phyloP scores from a whole-genome alignment of 1,140 invertebrate genomes.

The Drosophila yakuba region DNA sequence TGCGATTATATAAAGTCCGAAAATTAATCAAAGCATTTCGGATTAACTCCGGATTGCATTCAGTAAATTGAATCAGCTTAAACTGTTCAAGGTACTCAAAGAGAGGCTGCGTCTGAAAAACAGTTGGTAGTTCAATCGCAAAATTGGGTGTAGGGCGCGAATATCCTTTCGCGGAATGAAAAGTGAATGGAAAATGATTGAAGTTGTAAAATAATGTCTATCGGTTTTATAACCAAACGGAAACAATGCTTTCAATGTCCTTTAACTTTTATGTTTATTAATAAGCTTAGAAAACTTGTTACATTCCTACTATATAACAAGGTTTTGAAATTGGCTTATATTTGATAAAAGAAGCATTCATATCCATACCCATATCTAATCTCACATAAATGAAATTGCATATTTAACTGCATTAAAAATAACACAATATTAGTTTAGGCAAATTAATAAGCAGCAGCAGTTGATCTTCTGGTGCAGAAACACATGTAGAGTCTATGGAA shows the following conservation, averaged over 20 bases:
- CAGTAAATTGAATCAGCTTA: slow-evolving; percentile 49
- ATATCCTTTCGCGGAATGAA: not conserved
- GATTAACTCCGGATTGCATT: slow-evolving; percentile 43
- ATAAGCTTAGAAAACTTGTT: too few relatives aligned
- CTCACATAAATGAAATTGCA: not conserved
- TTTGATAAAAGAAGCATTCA: too few relatives aligned
- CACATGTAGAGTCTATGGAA: not conserved
- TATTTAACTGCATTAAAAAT: too few relatives aligned
- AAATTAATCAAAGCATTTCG: slow-evolving; percentile 48
- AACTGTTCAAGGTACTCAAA: slow-evolving; percentile 21
- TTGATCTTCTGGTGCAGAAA: not conserved
- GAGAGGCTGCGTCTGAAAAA: not conserved
- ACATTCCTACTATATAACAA: too few relatives aligned
- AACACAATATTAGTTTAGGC: too few relatives aligned
- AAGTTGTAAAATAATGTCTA: not conserved
- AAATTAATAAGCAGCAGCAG: too few relatives aligned
- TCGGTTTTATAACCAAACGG: not conserved
- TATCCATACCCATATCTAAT: too few relatives aligned
- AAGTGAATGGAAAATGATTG: not conserved
- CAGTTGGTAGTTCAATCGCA: slow-evolving; percentile 16
- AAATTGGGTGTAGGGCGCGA: slow-evolving; percentile 18
- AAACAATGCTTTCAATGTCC: too few relatives aligned
- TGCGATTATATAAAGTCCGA: slow-evolving; percentile 31
- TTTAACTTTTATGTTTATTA: too few relatives aligned
- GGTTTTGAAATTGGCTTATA: too few relatives aligned